A percentile compares a stretch with the other conserved stretches of the same genome.
phyloP scores from a whole-genome alignment of 1,140 invertebrate genomes.

The Saxidomus purpurata region DNA sequence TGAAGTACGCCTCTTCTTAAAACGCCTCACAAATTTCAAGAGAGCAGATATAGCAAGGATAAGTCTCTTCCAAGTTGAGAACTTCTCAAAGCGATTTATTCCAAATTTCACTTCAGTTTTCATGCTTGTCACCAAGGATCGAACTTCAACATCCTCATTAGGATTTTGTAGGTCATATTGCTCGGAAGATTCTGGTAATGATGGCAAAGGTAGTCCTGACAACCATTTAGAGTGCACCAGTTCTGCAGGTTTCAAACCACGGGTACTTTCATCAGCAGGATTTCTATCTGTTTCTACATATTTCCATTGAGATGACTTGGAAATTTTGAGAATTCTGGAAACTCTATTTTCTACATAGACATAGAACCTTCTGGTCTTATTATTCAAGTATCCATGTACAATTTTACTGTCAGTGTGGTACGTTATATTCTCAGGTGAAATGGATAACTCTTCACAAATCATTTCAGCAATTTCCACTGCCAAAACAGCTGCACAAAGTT shows the following conservation, averaged over 20 bases:
- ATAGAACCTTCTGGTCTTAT: not conserved
- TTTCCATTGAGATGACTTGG: constrained; percentile 8
- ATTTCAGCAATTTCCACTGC: not conserved
- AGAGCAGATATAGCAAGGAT: not conserved
- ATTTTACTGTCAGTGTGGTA: not conserved
- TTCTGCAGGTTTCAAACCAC: not conserved
- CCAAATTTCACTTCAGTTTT: not conserved
- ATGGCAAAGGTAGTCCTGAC: too few relatives aligned
- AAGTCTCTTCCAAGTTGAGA: not conserved
- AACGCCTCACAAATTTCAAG: not conserved
- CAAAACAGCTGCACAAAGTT: constrained; percentile 1
- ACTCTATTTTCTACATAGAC: not conserved
- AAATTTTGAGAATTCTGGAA: constrained; percentile 6
- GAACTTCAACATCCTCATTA: too few relatives aligned
- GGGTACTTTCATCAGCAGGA: constrained; percentile 33
- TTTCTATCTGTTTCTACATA: constrained; percentile 48
- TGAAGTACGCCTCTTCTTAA: not conserved
- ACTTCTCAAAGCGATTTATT: not conserved
- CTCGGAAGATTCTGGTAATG: too few relatives aligned
- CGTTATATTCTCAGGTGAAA: not conserved
- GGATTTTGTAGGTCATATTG: too few relatives aligned
- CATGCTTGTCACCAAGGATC: too few relatives aligned
- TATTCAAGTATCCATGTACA: not conserved
- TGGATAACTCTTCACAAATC: not conserved
- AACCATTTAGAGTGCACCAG: too few relatives aligned